Evolutionary conservation across 53 echinoderm and acorn worm genomes (phyloP).

Genomic region (Luidia sarsii): DNA sequence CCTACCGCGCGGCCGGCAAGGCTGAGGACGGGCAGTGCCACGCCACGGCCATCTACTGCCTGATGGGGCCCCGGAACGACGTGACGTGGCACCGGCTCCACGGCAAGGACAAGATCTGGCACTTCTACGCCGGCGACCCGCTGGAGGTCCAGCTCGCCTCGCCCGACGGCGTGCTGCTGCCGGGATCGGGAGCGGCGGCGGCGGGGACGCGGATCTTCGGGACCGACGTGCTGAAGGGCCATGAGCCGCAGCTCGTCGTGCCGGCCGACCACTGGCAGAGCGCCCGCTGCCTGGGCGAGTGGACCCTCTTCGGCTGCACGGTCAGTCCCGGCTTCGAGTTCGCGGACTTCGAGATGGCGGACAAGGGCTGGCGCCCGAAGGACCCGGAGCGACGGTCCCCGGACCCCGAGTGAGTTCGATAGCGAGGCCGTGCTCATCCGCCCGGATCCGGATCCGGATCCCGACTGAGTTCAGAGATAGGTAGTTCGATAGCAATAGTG

Average conservation of each 20-base stretch:
- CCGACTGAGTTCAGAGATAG: too few species aligned
- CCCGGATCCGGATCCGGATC: too few species aligned
- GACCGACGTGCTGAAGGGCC: constrained; percentile 12
- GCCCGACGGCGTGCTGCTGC: constrained; percentile 25
- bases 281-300: constrained; percentile 39
- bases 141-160: constrained; percentile 2
- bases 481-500: too few species aligned
- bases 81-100: constrained; percentile 25
- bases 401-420: too few species aligned
- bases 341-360: constrained; percentile 10
- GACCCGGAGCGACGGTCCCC: too few species aligned
- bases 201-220: constrained; percentile 10
- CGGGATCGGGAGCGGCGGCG: too few species aligned
- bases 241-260: constrained; percentile 30
- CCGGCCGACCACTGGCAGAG: constrained; percentile 39
- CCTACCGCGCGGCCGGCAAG: neutral
- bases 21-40: neutral
- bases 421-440: too few species aligned
- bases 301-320: constrained; percentile 56
- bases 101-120: constrained; percentile 41
- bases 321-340: constrained; percentile 50
- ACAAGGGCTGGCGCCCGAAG: constrained; percentile 17
- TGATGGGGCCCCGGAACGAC: neutral
- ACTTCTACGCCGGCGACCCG: constrained; percentile 45
- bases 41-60: constrained; percentile 30